phyloP scores from a whole-genome alignment of 2,888 invertebrate genomes.

The Sclerodermus sp. region DNA sequence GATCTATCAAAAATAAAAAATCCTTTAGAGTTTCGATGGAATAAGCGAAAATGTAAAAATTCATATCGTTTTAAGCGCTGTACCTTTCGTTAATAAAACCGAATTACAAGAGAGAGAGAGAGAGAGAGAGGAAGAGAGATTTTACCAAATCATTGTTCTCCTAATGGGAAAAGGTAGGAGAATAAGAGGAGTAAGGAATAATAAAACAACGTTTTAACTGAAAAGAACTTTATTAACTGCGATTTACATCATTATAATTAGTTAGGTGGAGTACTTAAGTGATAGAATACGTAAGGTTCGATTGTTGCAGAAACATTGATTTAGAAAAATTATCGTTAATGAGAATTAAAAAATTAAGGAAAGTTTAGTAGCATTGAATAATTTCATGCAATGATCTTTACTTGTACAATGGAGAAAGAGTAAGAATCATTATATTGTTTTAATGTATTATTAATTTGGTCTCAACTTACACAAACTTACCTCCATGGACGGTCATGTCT shows the following conservation, averaged over 20 bases:
- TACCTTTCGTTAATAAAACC: too few species aligned
- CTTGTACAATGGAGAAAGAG: background rate
- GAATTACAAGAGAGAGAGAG: too few species aligned
- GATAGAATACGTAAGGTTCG: background rate
- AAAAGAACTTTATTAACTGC: background rate
- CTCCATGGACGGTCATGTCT: constrained; percentile 34
- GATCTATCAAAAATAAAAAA: too few species aligned
- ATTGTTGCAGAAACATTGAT: background rate
- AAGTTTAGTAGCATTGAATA: too few species aligned
- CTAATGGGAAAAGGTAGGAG: too few species aligned
- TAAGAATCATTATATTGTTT: background rate
- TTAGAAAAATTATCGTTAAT: too few species aligned
- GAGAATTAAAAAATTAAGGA: too few species aligned
- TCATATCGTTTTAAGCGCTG: too few species aligned
- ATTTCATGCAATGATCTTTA: background rate
- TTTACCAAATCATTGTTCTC: too few species aligned
- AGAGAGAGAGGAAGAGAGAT: too few species aligned
- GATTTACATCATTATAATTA: background rate
- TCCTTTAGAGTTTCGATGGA: too few species aligned
- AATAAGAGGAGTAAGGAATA: background rate
- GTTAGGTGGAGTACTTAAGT: constrained; percentile 2
- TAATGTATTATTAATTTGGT: background rate
- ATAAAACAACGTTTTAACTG: background rate
- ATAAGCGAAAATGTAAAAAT: too few species aligned
- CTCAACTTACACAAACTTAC: constrained; percentile 36